Conservation (phyloP, 2,797 vertebrate species). For the Lacerta viridis region DNA sequence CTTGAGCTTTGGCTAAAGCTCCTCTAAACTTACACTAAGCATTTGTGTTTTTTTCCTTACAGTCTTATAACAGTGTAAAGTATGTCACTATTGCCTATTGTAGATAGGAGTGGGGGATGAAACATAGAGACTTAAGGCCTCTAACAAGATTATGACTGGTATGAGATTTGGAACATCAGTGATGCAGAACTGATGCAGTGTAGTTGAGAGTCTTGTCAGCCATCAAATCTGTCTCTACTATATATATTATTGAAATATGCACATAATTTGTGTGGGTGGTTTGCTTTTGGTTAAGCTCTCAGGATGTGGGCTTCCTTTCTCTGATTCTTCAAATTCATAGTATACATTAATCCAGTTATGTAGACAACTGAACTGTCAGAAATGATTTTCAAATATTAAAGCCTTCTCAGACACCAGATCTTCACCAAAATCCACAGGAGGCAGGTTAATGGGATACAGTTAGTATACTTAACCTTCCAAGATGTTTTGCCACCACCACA, state of each 20-base stretch:
- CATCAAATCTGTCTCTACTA: neutral
- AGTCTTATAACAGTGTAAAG: neutral
- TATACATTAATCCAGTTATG: neutral
- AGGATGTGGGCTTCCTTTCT: neutral
- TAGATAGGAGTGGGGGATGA: neutral
- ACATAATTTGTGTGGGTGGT: neutral
- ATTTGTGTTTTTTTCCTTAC: neutral
- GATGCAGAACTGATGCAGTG: too few species aligned
- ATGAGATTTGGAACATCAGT: neutral
- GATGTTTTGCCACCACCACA: too few species aligned
- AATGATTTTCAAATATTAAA: neutral
- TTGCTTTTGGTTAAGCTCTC: neutral
- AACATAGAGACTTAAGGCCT: neutral
- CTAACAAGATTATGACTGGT: neutral
- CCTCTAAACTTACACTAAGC: neutral
- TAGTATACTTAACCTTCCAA: neutral
- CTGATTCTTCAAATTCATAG: neutral
- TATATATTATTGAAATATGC: neutral
- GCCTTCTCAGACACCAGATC: neutral
- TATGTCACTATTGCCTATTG: neutral
- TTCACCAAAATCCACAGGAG: neutral
- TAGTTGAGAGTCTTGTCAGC: too few species aligned
- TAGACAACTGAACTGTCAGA: neutral
- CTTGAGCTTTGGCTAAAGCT: neutral
- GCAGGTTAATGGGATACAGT: neutral